Conservation (phyloP, 2,888 invertebrate species). For the Diplazon laetatorius region DNA sequence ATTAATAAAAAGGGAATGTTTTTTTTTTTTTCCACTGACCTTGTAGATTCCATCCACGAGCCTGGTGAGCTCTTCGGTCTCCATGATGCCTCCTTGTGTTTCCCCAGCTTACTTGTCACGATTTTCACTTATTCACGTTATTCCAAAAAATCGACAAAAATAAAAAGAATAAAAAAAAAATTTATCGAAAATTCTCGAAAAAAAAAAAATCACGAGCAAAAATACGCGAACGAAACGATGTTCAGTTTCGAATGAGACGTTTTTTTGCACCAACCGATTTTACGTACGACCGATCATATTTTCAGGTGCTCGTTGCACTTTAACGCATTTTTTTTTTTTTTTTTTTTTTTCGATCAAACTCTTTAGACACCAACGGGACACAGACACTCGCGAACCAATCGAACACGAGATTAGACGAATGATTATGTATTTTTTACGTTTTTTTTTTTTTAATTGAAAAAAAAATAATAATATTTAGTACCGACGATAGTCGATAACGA, state of each 20-base stretch:
- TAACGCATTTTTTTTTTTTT: conserved; percentile 65
- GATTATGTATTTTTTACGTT: conserved; percentile 5
- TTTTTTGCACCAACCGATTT: conserved; percentile 67
- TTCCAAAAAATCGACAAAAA: neutral
- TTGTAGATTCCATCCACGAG: conserved; percentile 95
- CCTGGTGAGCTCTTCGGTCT: conserved; percentile 95
- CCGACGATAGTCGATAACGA: conserved; percentile 42
- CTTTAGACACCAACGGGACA: conserved; percentile 29
- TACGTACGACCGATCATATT: conserved; percentile 76
- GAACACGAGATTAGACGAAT: conserved; percentile 9
- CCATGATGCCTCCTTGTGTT: conserved; percentile 83
- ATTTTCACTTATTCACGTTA: conserved; percentile 47
- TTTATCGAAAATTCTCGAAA: too few species aligned
- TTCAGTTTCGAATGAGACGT: conserved; percentile 25
- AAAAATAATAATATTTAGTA: conserved; percentile 27
- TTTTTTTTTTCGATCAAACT: too few species aligned
- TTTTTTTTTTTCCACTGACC: too few species aligned
- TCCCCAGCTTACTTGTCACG: conserved; percentile 49
- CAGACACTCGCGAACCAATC: conserved; percentile 41
- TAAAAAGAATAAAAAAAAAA: conserved; percentile 15
- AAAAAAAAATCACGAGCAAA: too few species aligned
- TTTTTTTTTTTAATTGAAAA: conserved; percentile 4
- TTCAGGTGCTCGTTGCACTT: conserved; percentile 74
- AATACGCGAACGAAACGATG: neutral
- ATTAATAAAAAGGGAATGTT: neutral